Conservation (phyloP, 2,797 vertebrate genomes). For the Labroides dimidiatus region DNA sequence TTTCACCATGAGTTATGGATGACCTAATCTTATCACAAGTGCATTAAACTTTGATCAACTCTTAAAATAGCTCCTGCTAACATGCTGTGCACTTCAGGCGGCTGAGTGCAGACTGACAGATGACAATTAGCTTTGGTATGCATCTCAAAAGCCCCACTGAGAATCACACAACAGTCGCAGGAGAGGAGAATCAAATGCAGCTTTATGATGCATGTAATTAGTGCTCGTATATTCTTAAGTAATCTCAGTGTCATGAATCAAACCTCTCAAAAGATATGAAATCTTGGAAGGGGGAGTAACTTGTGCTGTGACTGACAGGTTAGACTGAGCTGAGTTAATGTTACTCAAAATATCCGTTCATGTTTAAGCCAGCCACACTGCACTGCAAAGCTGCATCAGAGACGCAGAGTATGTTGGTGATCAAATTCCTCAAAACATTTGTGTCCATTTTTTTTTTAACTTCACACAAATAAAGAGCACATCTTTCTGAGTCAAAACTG, state of each 20-base stretch:
- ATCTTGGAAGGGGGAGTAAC: constrained; percentile 16
- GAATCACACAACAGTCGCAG: neutral
- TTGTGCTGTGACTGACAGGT: neutral
- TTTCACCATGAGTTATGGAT: constrained; percentile 20
- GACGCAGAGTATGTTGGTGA: neutral
- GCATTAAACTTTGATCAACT: constrained; percentile 33
- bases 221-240: neutral
- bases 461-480: neutral
- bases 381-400: neutral
- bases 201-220: constrained; percentile 2
- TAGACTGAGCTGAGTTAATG: neutral
- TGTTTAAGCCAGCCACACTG: neutral
- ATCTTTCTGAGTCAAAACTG: constrained; percentile 12
- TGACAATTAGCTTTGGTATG: constrained; percentile 35
- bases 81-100: constrained; percentile 32
- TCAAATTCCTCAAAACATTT: constrained; percentile 46
- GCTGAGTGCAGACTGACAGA: constrained; percentile 29
- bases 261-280: neutral
- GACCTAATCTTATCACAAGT: constrained; percentile 10
- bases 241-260: neutral
- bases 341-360: neutral
- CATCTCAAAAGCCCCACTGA: neutral
- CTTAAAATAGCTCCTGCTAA: constrained; percentile 20
- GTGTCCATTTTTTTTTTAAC: constrained; percentile 28
- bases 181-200: constrained; percentile 2